phyloP scores from a whole-genome alignment of 1,140 invertebrate species.

The Sminthurinus signatus region DNA sequence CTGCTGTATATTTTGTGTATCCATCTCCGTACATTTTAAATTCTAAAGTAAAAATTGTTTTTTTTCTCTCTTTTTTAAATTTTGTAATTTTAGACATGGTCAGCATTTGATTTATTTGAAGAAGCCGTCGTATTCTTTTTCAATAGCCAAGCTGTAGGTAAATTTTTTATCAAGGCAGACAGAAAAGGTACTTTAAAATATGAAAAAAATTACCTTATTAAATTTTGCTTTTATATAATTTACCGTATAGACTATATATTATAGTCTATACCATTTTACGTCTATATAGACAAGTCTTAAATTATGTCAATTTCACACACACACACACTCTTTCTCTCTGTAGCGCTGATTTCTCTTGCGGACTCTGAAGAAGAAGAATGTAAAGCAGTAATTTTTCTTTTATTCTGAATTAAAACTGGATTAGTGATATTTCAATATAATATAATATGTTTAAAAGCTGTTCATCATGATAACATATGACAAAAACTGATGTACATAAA shows the following conservation, averaged over 20 bases:
- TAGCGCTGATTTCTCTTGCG: no score
- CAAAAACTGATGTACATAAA: not conserved
- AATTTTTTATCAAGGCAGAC: conserved; percentile 9
- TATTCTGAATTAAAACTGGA: not conserved
- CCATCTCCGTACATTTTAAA: not conserved
- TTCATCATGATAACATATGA: not conserved
- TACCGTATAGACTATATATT: not conserved
- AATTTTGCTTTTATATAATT: not conserved
- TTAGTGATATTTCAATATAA: not conserved
- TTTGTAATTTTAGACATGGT: conserved; percentile 4
- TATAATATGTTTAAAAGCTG: not conserved
- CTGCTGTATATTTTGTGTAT: not conserved
- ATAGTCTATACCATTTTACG: no score
- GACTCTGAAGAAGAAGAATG: no score
- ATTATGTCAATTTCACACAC: no score
- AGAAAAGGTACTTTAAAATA: not conserved
- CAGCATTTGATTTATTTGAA: conserved; percentile 3
- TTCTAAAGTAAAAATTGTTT: not conserved
- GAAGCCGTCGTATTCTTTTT: conserved; percentile 5
- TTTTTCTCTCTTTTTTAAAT: not conserved
- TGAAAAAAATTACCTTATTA: not conserved
- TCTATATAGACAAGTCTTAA: no score
- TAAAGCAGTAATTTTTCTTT: not conserved
- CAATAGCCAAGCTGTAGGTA: not conserved
- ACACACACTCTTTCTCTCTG: no score